Percentiles rank a stretch among this genome's conserved stretches.
phyloP scores from a whole-genome alignment of 1,140 invertebrate species.

The Euglossa dilemma region DNA sequence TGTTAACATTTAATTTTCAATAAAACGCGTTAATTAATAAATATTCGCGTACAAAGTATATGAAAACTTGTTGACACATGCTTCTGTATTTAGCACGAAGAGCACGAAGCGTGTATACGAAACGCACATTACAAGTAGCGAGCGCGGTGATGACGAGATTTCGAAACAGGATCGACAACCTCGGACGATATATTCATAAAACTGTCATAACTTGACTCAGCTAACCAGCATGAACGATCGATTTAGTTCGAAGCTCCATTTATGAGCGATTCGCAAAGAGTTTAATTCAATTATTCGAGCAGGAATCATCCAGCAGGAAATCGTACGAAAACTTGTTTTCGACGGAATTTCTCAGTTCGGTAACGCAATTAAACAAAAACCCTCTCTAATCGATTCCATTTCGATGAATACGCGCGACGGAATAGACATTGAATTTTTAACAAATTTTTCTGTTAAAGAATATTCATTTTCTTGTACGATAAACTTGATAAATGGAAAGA shows the following conservation, averaged over 20 bases:
- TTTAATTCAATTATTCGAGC: conserved; percentile 21
- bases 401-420: background rate
- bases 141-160: background rate
- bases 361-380: background rate
- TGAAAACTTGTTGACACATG: background rate
- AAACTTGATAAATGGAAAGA: background rate
- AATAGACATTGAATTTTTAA: background rate
- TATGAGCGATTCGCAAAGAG: background rate
- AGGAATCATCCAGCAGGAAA: background rate
- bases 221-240: background rate
- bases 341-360: background rate
- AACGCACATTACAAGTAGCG: background rate
- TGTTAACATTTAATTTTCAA: too few species aligned
- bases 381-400: background rate
- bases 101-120: background rate
- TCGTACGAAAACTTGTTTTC: background rate
- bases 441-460: background rate
- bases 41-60: background rate
- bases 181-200: conserved; percentile 1
- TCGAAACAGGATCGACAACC: conserved; percentile 17
- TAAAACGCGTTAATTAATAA: too few species aligned
- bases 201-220: background rate
- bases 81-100: background rate
- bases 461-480: fast-evolving
- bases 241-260: background rate